Evolutionary conservation across 1,140 invertebrate species (phyloP).

Genomic region (Nebria ingens): DNA sequence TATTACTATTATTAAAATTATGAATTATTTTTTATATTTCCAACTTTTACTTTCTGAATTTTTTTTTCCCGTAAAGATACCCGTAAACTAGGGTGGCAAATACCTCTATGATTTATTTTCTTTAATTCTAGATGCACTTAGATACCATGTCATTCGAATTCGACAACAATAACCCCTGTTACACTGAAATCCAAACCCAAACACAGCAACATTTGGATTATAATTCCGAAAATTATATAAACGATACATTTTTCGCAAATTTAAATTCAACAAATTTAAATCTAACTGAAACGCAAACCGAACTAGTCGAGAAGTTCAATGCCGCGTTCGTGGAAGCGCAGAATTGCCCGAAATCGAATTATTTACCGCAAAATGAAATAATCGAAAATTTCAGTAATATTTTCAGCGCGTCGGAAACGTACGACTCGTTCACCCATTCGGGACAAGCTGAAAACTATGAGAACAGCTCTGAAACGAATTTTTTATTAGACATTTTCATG

Average conservation of each 20-base stretch:
- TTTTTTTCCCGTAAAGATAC: no score
- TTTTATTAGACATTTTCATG: constrained; percentile 1
- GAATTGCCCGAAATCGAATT: not conserved
- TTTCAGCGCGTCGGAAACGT: not conserved
- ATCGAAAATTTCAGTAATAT: not conserved
- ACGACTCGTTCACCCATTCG: not conserved
- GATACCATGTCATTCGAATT: not conserved
- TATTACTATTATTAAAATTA: no score
- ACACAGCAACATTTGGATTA: not conserved
- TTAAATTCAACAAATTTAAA: not conserved
- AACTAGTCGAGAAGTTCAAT: constrained; percentile 32
- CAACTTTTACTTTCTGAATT: no score
- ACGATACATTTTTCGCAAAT: not conserved
- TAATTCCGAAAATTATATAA: not conserved
- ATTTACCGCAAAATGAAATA: not conserved
- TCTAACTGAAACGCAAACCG: constrained; percentile 23
- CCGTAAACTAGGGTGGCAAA: no score
- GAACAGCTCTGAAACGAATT: not conserved
- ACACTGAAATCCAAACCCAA: not conserved
- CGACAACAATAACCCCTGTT: not conserved
- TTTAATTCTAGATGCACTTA: no score
- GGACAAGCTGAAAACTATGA: not conserved
- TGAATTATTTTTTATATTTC: no score
- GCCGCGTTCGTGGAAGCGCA: constrained; percentile 32
- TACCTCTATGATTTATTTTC: no score